Base-by-base conservation (phyloP, 2,888 invertebrate genomes). In the Crematogaster levior region DNA sequence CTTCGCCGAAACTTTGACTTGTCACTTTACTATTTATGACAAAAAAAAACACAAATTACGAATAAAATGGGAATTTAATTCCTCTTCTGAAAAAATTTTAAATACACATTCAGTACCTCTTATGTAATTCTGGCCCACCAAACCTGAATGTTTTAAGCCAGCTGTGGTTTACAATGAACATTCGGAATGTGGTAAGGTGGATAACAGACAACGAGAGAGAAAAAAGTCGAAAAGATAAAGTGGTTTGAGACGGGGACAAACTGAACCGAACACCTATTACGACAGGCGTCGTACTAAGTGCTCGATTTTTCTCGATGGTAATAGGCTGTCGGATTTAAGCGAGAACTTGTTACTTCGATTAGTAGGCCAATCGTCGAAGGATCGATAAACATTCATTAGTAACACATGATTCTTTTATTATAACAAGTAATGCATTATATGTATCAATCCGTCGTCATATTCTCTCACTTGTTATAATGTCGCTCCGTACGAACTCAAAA, bases 341-440 rank as follows among this genome's bases (percentile, higher is more conserved):
- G 53, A 37, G 73, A 66, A 43, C n/a, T 84, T 74, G 72, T 51
- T 73, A 51, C 58, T 43, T 40, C 77, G 24, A 85, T 88, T 87
- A 85, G 82, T 91, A 43, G 89, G 88, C 88, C 88, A 90, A 88
- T 89, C 82, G 83, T 82, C 85, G 83, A 82, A 86, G 56, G 18
- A 77, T 87, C 80, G 86, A 85, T 77, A 89, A 30, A 77, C 21
- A 43, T n/a, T n/a, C 56, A 72, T 91, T 90, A 91, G 90, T 92
- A 90, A 91, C 86, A 91, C 88, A 88, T 85, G 84, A 85, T 82
- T 81, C 80, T 84, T 87, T 90, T 90, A 89, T 92, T 90, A 90
- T 91, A 92, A 92, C 92, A 92, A 91, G 87, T 91, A 90, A 86
- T 84, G 83, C 74, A 80, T 84, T 89, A 87, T 79, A 89, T n/a